A percentile compares a stretch with the other conserved stretches of the same genome.
Conservation (phyloP, 1,140 invertebrate species). For the Aphaenogaster floridana region DNA sequence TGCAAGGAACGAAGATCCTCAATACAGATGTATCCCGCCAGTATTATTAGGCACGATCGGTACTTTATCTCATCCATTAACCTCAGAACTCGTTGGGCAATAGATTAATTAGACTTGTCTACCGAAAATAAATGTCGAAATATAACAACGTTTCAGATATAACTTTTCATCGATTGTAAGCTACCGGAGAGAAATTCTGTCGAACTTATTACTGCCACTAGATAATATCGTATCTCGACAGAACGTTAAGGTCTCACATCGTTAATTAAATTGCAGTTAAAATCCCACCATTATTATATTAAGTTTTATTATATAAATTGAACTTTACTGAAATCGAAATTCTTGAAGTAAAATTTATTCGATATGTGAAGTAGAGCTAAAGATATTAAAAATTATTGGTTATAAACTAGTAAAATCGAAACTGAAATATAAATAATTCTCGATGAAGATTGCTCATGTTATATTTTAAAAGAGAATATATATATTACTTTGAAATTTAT, state of each 20-base stretch:
- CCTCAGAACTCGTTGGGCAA: not conserved
- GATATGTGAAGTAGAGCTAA: not conserved
- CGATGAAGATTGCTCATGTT: not conserved
- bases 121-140: not conserved
- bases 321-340: not conserved
- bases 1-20: slow-evolving; percentile 14
- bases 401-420: not conserved
- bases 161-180: slow-evolving; percentile 12
- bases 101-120: slow-evolving; percentile 36
- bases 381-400: slow-evolving; percentile 12
- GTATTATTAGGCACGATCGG: slow-evolving; percentile 60
- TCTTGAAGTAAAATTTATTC: not conserved
- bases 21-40: not conserved
- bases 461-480: slow-evolving; percentile 1
- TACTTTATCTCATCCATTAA: slow-evolving; percentile 20
- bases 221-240: slow-evolving; percentile 30
- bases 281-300: not conserved
- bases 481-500: not conserved
- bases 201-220: slow-evolving; percentile 46
- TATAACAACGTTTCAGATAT: slow-evolving; percentile 23
- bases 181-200: slow-evolving; percentile 8
- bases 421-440: not conserved
- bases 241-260: not conserved
- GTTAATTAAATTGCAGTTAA: not conserved
- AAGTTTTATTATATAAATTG: not conserved